Conservation (phyloP, 2,797 vertebrate species). For the Halcyon leucocephala region DNA sequence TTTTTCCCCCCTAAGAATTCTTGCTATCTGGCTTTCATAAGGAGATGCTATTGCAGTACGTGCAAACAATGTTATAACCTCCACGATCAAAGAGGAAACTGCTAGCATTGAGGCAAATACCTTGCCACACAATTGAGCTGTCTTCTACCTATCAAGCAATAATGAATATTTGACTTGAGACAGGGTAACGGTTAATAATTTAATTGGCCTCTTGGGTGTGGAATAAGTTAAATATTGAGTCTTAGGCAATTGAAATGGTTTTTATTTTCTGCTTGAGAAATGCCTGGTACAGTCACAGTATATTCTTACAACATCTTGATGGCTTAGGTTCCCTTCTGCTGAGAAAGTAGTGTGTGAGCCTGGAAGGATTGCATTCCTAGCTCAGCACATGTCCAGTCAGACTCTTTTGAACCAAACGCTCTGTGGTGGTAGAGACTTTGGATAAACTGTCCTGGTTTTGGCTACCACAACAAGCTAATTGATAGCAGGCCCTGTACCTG, state of each 20-base stretch:
- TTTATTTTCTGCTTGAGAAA: not conserved
- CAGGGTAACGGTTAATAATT: not conserved
- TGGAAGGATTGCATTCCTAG: not conserved
- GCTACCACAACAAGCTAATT: not conserved
- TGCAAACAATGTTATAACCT: not conserved
- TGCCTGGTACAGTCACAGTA: rapidly evolving
- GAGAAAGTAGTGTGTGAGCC: not conserved
- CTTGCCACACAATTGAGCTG: not conserved
- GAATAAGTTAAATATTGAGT: not conserved
- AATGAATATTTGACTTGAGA: not conserved
- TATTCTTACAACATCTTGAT: not conserved
- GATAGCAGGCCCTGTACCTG: not conserved
- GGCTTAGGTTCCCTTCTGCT: not conserved
- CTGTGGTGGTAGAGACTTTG: not conserved
- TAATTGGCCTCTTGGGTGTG: not conserved
- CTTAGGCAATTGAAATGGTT: not conserved
- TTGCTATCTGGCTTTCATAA: not conserved
- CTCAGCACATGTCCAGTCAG: not conserved
- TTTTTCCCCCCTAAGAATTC: not conserved
- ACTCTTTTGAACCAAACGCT: not conserved
- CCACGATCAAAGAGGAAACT: not conserved
- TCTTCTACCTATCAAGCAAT: not conserved
- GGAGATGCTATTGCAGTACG: not conserved
- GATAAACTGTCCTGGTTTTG: not conserved
- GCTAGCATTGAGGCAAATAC: not conserved